Base-by-base conservation (phyloP, 2,797 vertebrate genomes). In the Adrianichthys oophorus region DNA sequence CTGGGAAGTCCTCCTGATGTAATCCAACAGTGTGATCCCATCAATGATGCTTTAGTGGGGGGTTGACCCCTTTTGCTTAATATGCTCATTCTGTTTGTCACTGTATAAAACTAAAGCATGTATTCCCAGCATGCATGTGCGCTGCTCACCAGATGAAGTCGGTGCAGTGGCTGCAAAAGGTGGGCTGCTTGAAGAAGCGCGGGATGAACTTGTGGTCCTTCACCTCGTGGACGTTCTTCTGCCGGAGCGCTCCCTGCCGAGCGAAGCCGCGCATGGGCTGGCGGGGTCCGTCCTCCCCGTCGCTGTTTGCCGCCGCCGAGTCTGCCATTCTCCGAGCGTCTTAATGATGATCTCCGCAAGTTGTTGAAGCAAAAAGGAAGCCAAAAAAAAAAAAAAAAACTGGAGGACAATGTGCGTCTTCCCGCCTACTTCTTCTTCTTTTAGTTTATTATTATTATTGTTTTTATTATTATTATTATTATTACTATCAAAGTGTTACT, bases 161-260 rank as follows among this genome's bases (percentile, higher is more conserved):
- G 75, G 95, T 97, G 91, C 96, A 97, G 93, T 96, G 95, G 93
- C 95, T 96, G 93, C 94, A 96, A 93, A 96, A 97, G 68, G 95
- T 95, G 56, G 95, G 95, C 86, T 97, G 95, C 91, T 95, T 96
- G 94, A 96, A 96, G 93, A 96, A 95, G 77, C 95, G 93, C 58
- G 95, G 94, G 69, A 91, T 97, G 93, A 98, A 97, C 78, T 94
- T 95, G 91, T 97, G 95, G 87, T 95, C 84, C 90, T 97, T 98
- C 87, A 97, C 95, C 80, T 97, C 95, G 83, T 95, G 94, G 70
- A 96, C 94, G 85, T 96, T 96, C 91, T 98, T 98, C 93, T 98
- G 96, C 50, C 95, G 87, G 66, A 98, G 93, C 52, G 96, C 96
- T 18, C 95, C 95, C 77, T 96, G 95, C 54, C 96, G 93, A 67